Evolutionary conservation across 2,888 invertebrate genomes (phyloP).

Genomic region (Allygus modestus): DNA sequence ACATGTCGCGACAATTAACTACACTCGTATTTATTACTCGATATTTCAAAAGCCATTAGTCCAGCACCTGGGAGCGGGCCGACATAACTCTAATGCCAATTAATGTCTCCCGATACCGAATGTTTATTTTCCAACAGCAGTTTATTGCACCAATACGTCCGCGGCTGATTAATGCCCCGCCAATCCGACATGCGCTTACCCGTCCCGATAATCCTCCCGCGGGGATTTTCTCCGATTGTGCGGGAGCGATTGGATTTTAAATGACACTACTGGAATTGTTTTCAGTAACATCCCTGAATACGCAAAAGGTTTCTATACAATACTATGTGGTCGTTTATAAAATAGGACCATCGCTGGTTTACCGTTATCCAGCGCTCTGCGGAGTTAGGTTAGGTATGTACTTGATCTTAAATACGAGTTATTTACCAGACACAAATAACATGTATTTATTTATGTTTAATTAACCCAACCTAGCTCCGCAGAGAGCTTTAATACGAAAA

Average conservation of each 20-base stretch:
- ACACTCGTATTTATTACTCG: conserved; percentile 16
- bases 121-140: conserved; percentile 40
- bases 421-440: too few relatives aligned
- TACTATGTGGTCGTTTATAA: too few relatives aligned
- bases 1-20: conserved; percentile 18
- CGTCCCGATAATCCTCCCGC: background rate
- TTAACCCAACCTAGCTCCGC: too few relatives aligned
- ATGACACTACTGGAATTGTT: too few relatives aligned
- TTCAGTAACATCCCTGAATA: too few relatives aligned
- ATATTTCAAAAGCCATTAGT: conserved; percentile 55
- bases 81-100: conserved; percentile 46
- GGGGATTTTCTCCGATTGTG: background rate
- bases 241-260: background rate
- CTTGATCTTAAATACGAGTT: too few relatives aligned
- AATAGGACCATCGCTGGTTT: too few relatives aligned
- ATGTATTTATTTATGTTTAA: too few relatives aligned
- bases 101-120: conserved; percentile 50
- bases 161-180: conserved; percentile 24
- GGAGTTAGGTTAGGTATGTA: too few relatives aligned
- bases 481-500: too few relatives aligned
- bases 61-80: conserved; percentile 25
- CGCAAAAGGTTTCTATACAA: too few relatives aligned
- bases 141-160: conserved; percentile 52
- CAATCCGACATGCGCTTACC: conserved; percentile 30
- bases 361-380: too few relatives aligned